These are phyloP conservation scores for Desmophyllum pertusum DNA, from an alignment of 92 coral and sea anemone species.

Conservation along the genomic window DNA sequence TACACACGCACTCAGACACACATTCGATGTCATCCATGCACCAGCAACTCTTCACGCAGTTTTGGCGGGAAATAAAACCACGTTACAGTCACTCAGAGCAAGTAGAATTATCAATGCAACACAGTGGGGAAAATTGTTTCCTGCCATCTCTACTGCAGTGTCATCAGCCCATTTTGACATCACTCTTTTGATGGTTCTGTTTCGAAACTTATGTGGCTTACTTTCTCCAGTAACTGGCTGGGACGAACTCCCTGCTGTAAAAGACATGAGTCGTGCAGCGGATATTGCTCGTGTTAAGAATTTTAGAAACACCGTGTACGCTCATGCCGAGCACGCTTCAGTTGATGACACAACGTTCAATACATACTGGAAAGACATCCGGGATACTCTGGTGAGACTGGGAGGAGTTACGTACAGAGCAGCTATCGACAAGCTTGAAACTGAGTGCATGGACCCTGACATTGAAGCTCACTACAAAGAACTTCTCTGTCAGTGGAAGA, in stretches of 20 bases:
- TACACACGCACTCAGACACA: conserved; percentile 5
- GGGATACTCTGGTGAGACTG: conserved; percentile 38
- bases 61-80: not conserved
- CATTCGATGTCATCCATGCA: not conserved
- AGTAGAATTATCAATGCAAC: conserved; percentile 1
- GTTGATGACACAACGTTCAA: conserved; percentile 46
- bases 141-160: conserved; percentile 9
- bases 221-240: conserved; percentile 40
- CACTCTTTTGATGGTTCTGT: conserved; percentile 3
- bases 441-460: conserved; percentile 50
- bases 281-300: conserved; percentile 52
- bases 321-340: conserved; percentile 33
- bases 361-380: conserved; percentile 48
- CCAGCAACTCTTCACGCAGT: conserved; percentile 14
- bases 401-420: conserved; percentile 30
- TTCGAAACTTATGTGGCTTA: conserved; percentile 17
- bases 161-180: conserved; percentile 8
- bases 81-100: not conserved
- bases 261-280: conserved; percentile 31
- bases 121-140: conserved; percentile 23
- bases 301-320: conserved; percentile 37
- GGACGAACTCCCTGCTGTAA: conserved; percentile 38
- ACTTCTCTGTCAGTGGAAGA: conserved; percentile 35
- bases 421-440: conserved; percentile 31
- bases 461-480: conserved; percentile 35